These are phyloP conservation scores for Montipora foliosa DNA, from an alignment of 64 coral and sea anemone genomes.

Conservation along the genomic window DNA sequence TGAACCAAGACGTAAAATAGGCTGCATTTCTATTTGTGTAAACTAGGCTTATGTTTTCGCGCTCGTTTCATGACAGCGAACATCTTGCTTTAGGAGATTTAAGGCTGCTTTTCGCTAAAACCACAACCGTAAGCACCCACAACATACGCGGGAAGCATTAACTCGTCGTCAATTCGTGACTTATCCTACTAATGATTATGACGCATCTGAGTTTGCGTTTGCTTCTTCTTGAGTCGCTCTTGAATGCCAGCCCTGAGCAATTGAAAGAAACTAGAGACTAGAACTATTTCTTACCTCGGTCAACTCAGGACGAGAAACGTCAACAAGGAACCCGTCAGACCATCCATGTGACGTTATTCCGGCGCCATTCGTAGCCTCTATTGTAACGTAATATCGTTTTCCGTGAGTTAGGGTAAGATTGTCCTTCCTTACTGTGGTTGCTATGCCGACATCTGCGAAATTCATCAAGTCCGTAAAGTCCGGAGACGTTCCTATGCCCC, in stretches of 20 bases:
- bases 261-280: too few species aligned
- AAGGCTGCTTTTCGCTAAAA: too few species aligned
- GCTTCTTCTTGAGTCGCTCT: too few species aligned
- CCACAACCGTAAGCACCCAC: too few species aligned
- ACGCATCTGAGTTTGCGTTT: too few species aligned
- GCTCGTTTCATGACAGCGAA: neutral
- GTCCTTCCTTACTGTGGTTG: constrained; percentile 38
- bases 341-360: constrained; percentile 82
- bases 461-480: constrained; percentile 70
- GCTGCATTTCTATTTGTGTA: too few species aligned
- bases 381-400: constrained; percentile 85
- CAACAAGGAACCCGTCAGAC: constrained; percentile 85
- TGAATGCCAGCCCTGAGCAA: too few species aligned
- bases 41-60: too few species aligned
- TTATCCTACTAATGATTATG: too few species aligned
- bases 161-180: too few species aligned
- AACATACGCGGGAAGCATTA: too few species aligned
- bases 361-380: constrained; percentile 80
- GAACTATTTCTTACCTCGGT: constrained; percentile 55
- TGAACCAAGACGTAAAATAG: too few species aligned
- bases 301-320: constrained; percentile 76
- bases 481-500: constrained; percentile 82
- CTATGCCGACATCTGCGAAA: constrained; percentile 61
- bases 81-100: neutral
- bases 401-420: constrained; percentile 25